Percentiles rank a stretch among this genome's conserved stretches.
These are phyloP conservation scores for Ochotona curzoniae DNA, from an alignment of 2,113 vertebrate genomes.

Conservation along the genomic window DNA sequence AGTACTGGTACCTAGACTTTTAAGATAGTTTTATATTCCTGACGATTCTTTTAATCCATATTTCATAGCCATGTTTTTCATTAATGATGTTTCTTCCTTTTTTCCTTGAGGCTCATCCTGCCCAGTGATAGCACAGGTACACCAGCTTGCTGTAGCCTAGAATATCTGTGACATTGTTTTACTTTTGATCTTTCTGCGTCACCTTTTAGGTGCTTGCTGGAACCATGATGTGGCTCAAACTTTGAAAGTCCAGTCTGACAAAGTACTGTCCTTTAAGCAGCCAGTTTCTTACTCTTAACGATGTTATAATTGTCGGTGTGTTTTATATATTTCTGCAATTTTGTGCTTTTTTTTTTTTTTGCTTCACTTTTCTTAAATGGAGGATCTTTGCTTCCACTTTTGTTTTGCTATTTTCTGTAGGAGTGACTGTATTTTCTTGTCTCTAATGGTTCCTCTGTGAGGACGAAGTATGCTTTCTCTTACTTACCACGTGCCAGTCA, in stretches of 20 bases:
- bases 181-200: not conserved
- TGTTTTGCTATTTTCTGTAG: not conserved
- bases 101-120: not conserved
- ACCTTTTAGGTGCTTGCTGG: not conserved
- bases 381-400: not conserved
- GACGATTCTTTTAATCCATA: not conserved
- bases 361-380: not conserved
- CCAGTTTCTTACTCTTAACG: not conserved
- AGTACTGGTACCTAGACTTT: not conserved
- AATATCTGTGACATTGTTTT: not conserved
- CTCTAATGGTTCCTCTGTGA: not conserved
- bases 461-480: not conserved
- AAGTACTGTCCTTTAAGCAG: not conserved
- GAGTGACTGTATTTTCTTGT: not conserved
- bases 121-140: not conserved
- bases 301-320: not conserved
- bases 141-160: not conserved
- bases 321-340: not conserved
- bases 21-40: not conserved
- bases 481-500: not conserved
- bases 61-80: not conserved
- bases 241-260: not conserved
- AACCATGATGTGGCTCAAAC: not conserved
- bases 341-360: constrained; percentile 36
- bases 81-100: not conserved